These are phyloP conservation scores for Callorhinus ursinus DNA, from an alignment of 2,113 vertebrate genomes.

Conservation along the genomic window DNA sequence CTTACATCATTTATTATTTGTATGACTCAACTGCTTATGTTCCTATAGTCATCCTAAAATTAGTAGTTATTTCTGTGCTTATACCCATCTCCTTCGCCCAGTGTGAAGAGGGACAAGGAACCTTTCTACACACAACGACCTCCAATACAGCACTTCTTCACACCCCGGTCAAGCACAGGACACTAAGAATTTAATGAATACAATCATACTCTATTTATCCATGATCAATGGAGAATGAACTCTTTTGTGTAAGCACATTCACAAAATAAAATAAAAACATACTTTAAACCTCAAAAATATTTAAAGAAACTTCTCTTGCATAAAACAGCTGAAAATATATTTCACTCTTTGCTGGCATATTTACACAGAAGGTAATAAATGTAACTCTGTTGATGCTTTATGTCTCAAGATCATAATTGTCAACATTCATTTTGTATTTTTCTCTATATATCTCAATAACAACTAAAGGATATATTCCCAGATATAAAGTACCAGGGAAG, in stretches of 20 bases:
- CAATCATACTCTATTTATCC: background rate
- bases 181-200: background rate
- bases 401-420: background rate
- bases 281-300: background rate
- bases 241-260: background rate
- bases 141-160: background rate
- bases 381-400: background rate
- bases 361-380: background rate
- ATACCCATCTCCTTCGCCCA: background rate
- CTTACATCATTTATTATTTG: background rate
- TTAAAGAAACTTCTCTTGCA: background rate
- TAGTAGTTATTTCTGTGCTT: background rate
- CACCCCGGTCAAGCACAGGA: background rate
- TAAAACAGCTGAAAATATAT: background rate
- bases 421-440: background rate
- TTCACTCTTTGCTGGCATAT: background rate
- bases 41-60: background rate
- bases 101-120: background rate
- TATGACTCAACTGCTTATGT: background rate
- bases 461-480: background rate
- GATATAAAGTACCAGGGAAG: background rate
- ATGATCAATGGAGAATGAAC: background rate
- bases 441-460: background rate
- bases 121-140: background rate
- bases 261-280: background rate